phyloP scores from a whole-genome alignment of 2,113 vertebrate genomes.

The Globicephala melas region DNA sequence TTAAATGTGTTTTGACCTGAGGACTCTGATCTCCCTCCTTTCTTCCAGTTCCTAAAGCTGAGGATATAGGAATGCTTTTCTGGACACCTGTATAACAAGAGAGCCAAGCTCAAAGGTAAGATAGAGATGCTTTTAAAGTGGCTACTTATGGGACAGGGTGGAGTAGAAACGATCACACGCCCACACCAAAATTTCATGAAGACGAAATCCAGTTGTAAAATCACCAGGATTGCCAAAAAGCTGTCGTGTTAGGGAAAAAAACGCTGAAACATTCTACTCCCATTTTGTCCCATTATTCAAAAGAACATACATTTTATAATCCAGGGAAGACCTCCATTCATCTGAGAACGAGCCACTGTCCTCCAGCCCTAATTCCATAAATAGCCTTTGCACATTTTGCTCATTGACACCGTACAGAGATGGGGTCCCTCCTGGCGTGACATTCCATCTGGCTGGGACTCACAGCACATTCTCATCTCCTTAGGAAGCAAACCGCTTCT shows the following conservation, averaged over 20 bases:
- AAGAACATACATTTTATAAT: slow-evolving; percentile 51
- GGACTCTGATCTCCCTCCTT: neutral
- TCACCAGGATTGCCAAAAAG: neutral
- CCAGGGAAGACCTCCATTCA: slow-evolving; percentile 48
- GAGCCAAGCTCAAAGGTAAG: neutral
- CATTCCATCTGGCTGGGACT: slow-evolving; percentile 26
- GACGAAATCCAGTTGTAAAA: neutral
- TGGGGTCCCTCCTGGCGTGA: neutral
- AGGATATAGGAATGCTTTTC: neutral
- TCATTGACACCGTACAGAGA: slow-evolving; percentile 14
- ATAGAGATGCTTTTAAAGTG: neutral
- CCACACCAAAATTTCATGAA: neutral
- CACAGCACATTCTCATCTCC: slow-evolving; percentile 24
- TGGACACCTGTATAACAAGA: neutral
- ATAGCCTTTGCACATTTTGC: slow-evolving; percentile 62
- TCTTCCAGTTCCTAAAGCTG: neutral
- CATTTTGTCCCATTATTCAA: slow-evolving; percentile 1
- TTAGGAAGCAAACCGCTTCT: slow-evolving; percentile 55
- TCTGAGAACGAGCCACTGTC: slow-evolving; percentile 51
- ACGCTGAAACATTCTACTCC: neutral
- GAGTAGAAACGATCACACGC: neutral
- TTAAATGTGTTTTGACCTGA: neutral
- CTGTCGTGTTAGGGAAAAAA: neutral
- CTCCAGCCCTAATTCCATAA: slow-evolving; percentile 68
- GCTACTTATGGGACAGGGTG: neutral